These are phyloP conservation scores for Pyrgilauda ruficollis DNA, from an alignment of 2,113 vertebrate species.

Conservation along the genomic window DNA sequence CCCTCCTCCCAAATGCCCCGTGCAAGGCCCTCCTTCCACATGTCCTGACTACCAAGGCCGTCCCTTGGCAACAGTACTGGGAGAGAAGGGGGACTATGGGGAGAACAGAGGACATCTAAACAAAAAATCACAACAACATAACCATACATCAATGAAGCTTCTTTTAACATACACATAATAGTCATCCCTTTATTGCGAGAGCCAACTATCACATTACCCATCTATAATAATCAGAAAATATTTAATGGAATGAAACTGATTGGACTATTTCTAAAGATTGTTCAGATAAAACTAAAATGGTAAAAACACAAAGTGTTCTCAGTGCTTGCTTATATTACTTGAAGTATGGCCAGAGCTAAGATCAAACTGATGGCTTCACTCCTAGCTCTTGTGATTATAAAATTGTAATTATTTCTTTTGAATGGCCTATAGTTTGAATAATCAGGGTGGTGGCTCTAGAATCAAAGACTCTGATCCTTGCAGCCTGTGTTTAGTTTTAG, in stretches of 20 bases:
- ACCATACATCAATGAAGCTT: not conserved
- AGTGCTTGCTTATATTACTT: not conserved
- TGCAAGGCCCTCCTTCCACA: not conserved
- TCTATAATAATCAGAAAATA: not conserved
- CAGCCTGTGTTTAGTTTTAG: not conserved
- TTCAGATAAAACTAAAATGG: not conserved
- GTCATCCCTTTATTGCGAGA: not conserved
- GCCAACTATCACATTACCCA: not conserved
- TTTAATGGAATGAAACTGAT: not conserved
- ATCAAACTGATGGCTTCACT: not conserved
- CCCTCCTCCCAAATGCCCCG: not conserved
- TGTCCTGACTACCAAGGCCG: not conserved
- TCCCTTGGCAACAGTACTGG: not conserved
- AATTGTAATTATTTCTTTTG: not conserved
- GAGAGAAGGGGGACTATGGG: not conserved
- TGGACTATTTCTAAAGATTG: not conserved
- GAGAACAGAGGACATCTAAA: not conserved
- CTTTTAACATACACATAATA: not conserved
- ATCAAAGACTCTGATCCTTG: not conserved
- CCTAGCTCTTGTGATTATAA: not conserved
- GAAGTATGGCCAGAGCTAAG: not conserved
- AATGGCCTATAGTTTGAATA: not conserved
- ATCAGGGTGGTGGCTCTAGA: not conserved
- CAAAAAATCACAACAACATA: not conserved
- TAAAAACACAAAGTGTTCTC: not conserved